Base-by-base conservation (phyloP, 2,888 invertebrate species). In the Philereme transversata region DNA sequence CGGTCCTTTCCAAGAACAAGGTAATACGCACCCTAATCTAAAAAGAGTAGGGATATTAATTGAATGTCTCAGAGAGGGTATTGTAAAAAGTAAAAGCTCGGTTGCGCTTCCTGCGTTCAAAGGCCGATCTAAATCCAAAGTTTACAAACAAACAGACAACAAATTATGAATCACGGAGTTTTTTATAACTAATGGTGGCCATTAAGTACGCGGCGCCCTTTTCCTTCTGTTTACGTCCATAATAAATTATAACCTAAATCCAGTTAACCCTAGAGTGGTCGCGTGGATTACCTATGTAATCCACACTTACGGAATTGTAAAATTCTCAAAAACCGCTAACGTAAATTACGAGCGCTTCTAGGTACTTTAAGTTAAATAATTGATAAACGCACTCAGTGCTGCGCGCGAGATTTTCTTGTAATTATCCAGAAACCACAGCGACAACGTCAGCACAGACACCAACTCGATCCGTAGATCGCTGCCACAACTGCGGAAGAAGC, bases 51-150 rank as follows among this genome's bases (percentile, higher is more conserved):
- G 57, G 56, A 40, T 53, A 56, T 7, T 44, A 56, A 43, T 48
- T 9, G 50, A 35, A 5, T 43, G 44, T 11, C 33, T 40, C 7
- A 8, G 36, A 47, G 46, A 34, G 44, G 40, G 44, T 50, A 47
- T 43, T 43, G 11, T 54, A 48, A 54, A 59, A 50, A 22, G 8
- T 36, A 48, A 59, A 48, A 57, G 50, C 22, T 49, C 64, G 62
- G 55, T 55, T 60, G 65, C 62, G 69, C 71, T 76, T 78, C 73
- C 74, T 72, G 72, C 60, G 70, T 72, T 77, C 72, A 76, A 75
- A 74, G 62, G 47, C 40, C 40, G 38, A 52, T 40, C 53, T 53
- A 10, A 55, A 62, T 52, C 41, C 8, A 50, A 57, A 46, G 57
- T 57, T 59, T 55, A 68, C 57, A 68, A 67, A 66, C 64, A 68